These are phyloP conservation scores for Riparia riparia DNA, from an alignment of 2,113 vertebrate species.

Conservation along the genomic window DNA sequence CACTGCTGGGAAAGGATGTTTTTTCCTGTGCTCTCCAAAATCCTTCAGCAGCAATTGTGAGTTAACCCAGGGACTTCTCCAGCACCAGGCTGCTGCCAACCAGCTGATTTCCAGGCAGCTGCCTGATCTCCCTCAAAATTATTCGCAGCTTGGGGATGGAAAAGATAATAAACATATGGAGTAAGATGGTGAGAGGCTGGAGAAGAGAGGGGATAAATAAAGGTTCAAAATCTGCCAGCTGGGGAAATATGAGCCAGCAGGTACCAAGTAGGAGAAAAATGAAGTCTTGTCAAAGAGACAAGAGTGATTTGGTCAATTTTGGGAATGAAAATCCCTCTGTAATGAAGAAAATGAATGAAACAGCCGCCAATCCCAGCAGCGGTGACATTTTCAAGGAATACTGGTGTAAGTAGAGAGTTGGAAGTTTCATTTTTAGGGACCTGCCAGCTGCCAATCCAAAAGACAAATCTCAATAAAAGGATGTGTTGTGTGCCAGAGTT, in stretches of 20 bases:
- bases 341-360: neutral
- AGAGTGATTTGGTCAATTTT: neutral
- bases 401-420: neutral
- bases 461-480: neutral
- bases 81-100: neutral
- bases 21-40: neutral
- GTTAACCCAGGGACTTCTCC: slow-evolving; percentile 6
- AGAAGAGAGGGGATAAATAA: neutral
- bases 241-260: neutral
- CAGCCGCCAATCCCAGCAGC: neutral
- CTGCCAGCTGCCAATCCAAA: neutral
- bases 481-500: neutral
- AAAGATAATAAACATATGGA: slow-evolving; percentile 29
- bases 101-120: slow-evolving; percentile 56
- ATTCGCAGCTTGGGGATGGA: slow-evolving; percentile 23
- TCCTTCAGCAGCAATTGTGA: neutral
- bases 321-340: neutral
- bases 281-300: neutral
- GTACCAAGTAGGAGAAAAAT: neutral
- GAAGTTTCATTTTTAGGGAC: neutral
- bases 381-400: neutral
- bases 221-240: neutral
- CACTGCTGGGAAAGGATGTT: neutral
- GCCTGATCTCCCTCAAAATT: neutral
- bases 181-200: neutral